Evolutionary conservation across 2,888 invertebrate species (phyloP), one percentile per base, ranked within the genome.

Genomic region (Athalia cordata): DNA sequence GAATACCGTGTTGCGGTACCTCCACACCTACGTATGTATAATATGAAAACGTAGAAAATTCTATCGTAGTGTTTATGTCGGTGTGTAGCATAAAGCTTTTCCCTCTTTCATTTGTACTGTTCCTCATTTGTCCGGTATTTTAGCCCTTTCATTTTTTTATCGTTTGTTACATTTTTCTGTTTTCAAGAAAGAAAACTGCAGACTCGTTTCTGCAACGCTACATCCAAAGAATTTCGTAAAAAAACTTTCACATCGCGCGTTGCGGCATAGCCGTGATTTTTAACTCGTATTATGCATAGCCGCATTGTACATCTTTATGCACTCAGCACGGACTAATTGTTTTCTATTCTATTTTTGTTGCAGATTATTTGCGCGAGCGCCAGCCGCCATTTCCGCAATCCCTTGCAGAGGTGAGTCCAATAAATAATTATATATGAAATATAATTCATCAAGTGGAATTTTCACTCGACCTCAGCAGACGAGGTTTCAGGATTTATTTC

Each of bases 281-380:
- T 9, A 29, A 9, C 43, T 62, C 8, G 7, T 7, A 5, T 15
- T 9, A 5, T 62, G 29, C 29, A 13, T 7, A 62, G 43, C 9
- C 15, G 11, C 55, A 11, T 13, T 29, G 29, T 11, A 62, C 11
- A 62, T 62, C 8, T 7, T 13, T 5, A n/a, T n/a, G 47, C 13
- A 59, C 65, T n/a, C n/a, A 15, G n/a, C 9, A 59, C n/a, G 68
- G 11, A 47, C 43, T 59, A 57, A 72, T 13, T 13, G 57, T 47
- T 59, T 59, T 8, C 13, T 59, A 59, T 55, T 55, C 13, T 72
- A 7, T 59, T 83, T 79, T 78, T 81, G 80, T 87, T 86, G 45
- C 85, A 88, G 88, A 87, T 88, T 85, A 86, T 81, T 78, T 79
- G 81, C 81, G 81, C 79, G 82, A 84, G 82, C 85, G 82, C 81